Evolutionary conservation across 2,113 vertebrate genomes (phyloP).

Genomic region (Craseonycteris thonglongyai): DNA sequence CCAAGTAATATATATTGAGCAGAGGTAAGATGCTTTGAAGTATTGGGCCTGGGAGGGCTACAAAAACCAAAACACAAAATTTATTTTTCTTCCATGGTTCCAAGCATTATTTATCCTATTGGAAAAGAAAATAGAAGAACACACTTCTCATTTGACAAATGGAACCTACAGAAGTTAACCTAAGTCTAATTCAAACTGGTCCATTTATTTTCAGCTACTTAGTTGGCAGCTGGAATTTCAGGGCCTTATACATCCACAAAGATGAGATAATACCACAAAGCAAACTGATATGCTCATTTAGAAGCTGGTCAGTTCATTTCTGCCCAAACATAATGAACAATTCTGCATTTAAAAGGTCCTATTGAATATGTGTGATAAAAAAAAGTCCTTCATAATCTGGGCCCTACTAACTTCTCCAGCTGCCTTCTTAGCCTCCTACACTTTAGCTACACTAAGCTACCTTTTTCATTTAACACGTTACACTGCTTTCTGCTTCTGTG

Average conservation of each 20-base stretch:
- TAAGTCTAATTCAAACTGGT: constrained; percentile 29
- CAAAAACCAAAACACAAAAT: constrained; percentile 63
- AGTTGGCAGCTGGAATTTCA: constrained; percentile 43
- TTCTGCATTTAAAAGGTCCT: constrained; percentile 28
- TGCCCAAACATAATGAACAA: neutral
- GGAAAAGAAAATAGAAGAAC: constrained; percentile 35
- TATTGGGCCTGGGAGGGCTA: constrained; percentile 85
- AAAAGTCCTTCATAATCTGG: constrained; percentile 4
- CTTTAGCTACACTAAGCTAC: neutral
- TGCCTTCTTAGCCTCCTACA: neutral
- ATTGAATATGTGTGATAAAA: neutral
- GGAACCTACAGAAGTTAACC: constrained; percentile 2
- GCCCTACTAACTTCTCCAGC: neutral
- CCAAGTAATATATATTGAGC: constrained; percentile 86
- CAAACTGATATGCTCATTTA: constrained; percentile 6
- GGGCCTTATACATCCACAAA: neutral
- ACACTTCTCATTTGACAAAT: constrained; percentile 27
- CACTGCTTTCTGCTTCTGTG: neutral
- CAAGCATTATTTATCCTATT: constrained; percentile 45
- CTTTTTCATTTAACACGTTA: neutral
- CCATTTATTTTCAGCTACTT: constrained; percentile 21
- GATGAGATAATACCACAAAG: constrained; percentile 20
- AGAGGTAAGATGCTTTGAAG: constrained; percentile 86
- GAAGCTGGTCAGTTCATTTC: constrained; percentile 35
- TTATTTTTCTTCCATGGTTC: constrained; percentile 40